Base-by-base conservation (phyloP, 1,140 invertebrate species). In the Zelostemma sp. region DNA sequence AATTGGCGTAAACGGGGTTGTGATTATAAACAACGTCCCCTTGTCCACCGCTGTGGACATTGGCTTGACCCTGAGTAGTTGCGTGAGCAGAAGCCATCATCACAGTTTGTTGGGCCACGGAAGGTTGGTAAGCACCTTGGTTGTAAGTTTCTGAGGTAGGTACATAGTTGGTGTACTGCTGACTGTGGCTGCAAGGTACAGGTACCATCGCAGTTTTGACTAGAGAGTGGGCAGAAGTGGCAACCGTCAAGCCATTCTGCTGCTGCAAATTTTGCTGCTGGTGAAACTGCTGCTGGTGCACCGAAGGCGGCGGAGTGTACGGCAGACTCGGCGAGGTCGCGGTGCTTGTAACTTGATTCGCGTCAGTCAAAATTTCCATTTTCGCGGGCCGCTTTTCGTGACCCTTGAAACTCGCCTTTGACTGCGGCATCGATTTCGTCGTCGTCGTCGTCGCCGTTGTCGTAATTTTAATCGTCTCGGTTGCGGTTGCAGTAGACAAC, bases 311-410 rank as follows among this genome's bases (percentile, higher is more conserved):
- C 3, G 80, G 74, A 0, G 76, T 76, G n/a, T 74, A 81, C 3
- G 83, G 81, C 41, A 81, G 31, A 41, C 79, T 85, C 3, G 81
- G 81, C 9, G 82, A 83, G 0, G 81, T 83, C 0, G 80, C 73
- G 0, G 80, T 76, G 38, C 82, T 85, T 1, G 78, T 83, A 6
- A 82, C 56, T 4, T 72, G 62, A 6, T 56, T 68, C 49, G 53
- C 53, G n/a, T 15, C 31, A 35, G 5, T 41, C 21, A 15, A 28
- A 47, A 19, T 55, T 31, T 33, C 48, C 31, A 21, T 16, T 17
- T 47, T 47, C 17, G 8, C 8, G 5, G n/a, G 1, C 45, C 9
- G 5, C 19, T 47, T 47, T 5, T 21, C 21, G 21, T 25, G 21
- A 25, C 21, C 18, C n/a, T 19, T 48, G 12, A 21, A 48, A 48